Percentiles rank a stretch among this genome's conserved stretches.
Conservation (phyloP, 37 sponge, comb jelly and placozoan species). For the Axinella damicornis region DNA sequence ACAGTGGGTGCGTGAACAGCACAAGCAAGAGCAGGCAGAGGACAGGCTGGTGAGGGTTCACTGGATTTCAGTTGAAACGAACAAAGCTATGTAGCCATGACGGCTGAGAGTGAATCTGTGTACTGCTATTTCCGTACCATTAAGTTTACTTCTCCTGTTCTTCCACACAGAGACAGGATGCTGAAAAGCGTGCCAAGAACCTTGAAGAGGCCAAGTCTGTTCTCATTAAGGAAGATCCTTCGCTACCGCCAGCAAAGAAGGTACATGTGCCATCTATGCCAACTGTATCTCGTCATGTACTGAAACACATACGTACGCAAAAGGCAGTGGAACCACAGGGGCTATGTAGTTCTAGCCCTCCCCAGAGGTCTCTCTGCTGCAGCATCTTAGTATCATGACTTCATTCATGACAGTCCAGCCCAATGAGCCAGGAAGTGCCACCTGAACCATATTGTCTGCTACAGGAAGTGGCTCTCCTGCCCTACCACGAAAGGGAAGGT, state of each 20-base stretch:
- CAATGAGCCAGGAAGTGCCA: too few relatives aligned
- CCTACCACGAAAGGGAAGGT: too few relatives aligned
- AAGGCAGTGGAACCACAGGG: too few relatives aligned
- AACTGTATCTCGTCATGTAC: too few relatives aligned
- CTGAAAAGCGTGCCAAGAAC: constrained; percentile 75
- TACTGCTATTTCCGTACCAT: not conserved
- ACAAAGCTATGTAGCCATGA: not conserved
- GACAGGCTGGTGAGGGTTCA: constrained; percentile 64
- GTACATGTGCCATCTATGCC: constrained; percentile 6
- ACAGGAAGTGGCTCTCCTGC: too few relatives aligned
- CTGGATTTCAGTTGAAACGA: not conserved
- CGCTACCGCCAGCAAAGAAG: constrained; percentile 72
- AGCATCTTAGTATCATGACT: too few relatives aligned
- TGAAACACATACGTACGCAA: too few relatives aligned
- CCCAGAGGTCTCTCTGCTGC: too few relatives aligned
- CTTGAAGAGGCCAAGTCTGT: constrained; percentile 91
- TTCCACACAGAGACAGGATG: constrained; percentile 73
- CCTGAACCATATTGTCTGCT: too few relatives aligned
- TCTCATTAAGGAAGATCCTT: constrained; percentile 68
- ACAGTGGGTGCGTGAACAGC: constrained; percentile 65
- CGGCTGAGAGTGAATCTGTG: not conserved
- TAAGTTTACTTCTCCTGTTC: not conserved
- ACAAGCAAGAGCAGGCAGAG: constrained; percentile 51
- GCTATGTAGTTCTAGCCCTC: too few relatives aligned
- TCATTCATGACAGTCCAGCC: too few relatives aligned